Conservation (phyloP, 2,113 vertebrate genomes). For the Poicephalus meyeri region DNA sequence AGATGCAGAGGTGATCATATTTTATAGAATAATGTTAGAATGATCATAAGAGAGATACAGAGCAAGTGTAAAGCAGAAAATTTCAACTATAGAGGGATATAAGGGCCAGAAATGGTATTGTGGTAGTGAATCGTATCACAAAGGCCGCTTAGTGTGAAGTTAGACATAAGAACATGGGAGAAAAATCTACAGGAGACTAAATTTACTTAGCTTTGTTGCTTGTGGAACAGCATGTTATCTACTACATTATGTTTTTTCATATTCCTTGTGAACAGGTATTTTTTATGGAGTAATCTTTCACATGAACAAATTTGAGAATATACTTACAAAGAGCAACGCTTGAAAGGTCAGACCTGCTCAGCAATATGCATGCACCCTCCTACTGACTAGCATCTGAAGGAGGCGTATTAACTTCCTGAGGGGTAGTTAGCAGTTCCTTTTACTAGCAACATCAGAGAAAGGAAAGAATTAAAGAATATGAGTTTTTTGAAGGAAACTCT, state of each 20-base stretch:
- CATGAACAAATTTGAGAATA: not conserved
- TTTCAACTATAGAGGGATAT: not conserved
- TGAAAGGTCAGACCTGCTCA: not conserved
- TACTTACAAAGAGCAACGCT: not conserved
- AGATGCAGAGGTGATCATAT: not conserved
- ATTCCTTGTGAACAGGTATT: not conserved
- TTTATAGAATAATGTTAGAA: not conserved
- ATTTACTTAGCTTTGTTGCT: not conserved
- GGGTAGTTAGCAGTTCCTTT: not conserved
- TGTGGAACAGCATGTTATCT: not conserved
- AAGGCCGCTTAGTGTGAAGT: not conserved
- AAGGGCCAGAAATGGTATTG: not conserved
- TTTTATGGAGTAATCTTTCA: not conserved
- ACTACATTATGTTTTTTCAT: not conserved
- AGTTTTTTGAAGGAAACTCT: not conserved
- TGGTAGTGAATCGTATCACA: not conserved
- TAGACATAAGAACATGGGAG: not conserved
- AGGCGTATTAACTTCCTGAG: not conserved
- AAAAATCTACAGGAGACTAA: not conserved
- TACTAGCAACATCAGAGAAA: not conserved
- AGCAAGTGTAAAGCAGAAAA: not conserved
- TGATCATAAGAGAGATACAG: not conserved
- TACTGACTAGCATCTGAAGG: not conserved
- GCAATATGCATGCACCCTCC: too few relatives aligned
- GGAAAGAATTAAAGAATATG: not conserved